phyloP scores from a whole-genome alignment of 2,797 vertebrate species.

The Setipinna tenuifilis region DNA sequence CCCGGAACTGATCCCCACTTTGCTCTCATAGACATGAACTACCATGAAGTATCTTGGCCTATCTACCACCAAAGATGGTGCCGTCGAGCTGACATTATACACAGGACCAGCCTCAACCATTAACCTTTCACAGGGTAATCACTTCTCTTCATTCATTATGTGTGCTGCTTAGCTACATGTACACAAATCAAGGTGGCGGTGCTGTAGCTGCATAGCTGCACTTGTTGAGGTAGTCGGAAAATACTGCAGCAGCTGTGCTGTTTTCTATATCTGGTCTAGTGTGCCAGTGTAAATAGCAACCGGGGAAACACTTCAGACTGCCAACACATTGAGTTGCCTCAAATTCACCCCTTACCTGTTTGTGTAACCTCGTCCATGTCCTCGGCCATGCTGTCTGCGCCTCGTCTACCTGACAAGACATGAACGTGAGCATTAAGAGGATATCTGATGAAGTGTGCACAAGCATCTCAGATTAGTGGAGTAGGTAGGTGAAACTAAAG shows the following conservation, averaged over 20 bases:
- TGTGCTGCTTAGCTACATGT: not conserved
- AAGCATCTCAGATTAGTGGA: not conserved
- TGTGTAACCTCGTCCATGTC: not conserved
- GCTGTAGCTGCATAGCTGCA: not conserved
- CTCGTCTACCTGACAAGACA: not conserved
- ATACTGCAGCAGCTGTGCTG: not conserved
- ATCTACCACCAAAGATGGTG: too few relatives aligned
- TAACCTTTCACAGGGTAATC: not conserved
- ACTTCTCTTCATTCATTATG: not conserved
- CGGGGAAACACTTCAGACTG: not conserved
- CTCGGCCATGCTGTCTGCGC: not conserved
- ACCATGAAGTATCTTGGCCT: too few relatives aligned
- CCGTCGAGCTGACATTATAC: not conserved
- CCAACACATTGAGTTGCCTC: not conserved
- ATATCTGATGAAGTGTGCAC: not conserved
- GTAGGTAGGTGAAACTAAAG: not conserved
- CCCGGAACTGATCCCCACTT: too few relatives aligned
- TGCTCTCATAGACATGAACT: too few relatives aligned
- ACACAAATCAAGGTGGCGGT: not conserved
- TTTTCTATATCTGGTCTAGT: not conserved
- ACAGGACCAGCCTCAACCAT: not conserved
- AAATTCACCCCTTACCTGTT: not conserved
- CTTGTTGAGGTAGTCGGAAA: not conserved
- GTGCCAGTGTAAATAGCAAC: slow-evolving; percentile 10
- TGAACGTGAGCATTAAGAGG: not conserved